Evolutionary conservation across 2,888 invertebrate genomes (phyloP).

Genomic region (Sesia apiformis): DNA sequence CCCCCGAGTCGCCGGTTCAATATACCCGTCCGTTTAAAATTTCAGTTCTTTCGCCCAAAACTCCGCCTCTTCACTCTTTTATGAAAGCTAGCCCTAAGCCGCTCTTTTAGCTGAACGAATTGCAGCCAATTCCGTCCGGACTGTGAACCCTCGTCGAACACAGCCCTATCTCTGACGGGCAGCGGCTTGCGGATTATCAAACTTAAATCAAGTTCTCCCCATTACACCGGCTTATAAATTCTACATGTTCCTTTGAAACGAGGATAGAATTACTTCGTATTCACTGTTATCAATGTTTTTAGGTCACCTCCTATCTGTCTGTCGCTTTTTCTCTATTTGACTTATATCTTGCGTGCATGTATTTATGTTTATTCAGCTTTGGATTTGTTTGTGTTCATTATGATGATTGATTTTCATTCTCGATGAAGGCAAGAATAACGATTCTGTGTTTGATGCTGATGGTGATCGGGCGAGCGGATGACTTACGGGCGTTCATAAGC

Average conservation of each 20-base stretch:
- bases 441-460: constrained; percentile 2
- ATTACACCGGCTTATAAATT: constrained; percentile 8
- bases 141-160: constrained; percentile 41
- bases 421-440: neutral
- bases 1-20: constrained; percentile 11
- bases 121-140: constrained; percentile 9
- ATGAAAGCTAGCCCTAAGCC: constrained; percentile 30
- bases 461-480: constrained; percentile 2
- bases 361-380: neutral
- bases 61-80: constrained; percentile 26
- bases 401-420: neutral
- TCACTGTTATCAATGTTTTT: neutral
- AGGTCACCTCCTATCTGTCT: neutral
- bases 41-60: constrained; percentile 21
- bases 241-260: neutral
- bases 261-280: neutral
- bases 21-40: constrained; percentile 22
- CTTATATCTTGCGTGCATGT: neutral
- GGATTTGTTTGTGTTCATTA: neutral
- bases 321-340: neutral
- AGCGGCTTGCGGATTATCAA: constrained; percentile 55
- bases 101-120: constrained; percentile 19
- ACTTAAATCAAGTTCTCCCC: constrained; percentile 37
- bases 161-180: constrained; percentile 52
- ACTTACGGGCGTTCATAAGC: constrained; percentile 23